phyloP scores from a whole-genome alignment of 2,797 vertebrate species.

The Malurus splendens region DNA sequence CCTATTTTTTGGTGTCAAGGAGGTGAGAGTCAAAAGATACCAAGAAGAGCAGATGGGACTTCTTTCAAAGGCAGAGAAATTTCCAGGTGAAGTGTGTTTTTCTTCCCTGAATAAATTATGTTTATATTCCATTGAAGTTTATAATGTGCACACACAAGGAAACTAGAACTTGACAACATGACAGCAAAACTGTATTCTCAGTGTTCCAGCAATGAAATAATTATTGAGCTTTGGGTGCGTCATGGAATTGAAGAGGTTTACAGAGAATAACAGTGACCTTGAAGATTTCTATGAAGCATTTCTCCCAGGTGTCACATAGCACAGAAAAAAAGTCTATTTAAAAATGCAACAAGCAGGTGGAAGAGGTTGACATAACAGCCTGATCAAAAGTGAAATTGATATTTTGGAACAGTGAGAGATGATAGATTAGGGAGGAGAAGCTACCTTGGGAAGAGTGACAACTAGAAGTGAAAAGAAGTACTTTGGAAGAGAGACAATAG shows the following conservation, averaged over 20 bases:
- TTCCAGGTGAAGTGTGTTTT: background rate
- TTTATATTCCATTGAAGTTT: background rate
- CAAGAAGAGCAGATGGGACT: background rate
- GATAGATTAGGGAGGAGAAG: background rate
- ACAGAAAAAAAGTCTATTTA: background rate
- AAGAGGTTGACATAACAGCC: background rate
- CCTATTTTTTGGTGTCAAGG: background rate
- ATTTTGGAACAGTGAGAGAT: background rate
- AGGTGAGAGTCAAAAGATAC: background rate
- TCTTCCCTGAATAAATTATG: background rate
- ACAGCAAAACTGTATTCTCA: background rate
- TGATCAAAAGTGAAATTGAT: background rate
- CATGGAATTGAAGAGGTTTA: background rate
- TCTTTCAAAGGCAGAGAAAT: background rate
- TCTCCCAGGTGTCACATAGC: background rate
- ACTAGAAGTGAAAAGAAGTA: background rate
- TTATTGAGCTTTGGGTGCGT: rapidly evolving
- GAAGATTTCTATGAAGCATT: background rate
- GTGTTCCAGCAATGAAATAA: background rate
- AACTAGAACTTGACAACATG: background rate
- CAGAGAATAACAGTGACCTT: background rate
- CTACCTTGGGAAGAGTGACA: background rate
- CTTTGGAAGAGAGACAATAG: background rate
- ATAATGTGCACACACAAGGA: background rate
- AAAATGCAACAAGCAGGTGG: background rate